These are phyloP conservation scores for Ethmia dodecea DNA, from an alignment of 2,888 invertebrate species.

Conservation along the genomic window DNA sequence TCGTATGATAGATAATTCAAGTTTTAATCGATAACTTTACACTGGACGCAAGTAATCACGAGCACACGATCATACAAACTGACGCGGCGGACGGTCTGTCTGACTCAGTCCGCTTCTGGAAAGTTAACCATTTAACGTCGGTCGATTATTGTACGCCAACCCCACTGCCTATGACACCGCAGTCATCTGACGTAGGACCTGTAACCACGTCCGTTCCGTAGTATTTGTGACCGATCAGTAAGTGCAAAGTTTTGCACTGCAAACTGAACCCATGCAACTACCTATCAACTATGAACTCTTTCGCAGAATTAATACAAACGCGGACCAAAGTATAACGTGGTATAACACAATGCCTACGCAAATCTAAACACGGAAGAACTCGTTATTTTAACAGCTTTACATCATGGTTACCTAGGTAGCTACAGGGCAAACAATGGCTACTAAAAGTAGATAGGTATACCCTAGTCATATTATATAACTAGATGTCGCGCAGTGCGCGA, in stretches of 20 bases:
- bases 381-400: too few relatives aligned
- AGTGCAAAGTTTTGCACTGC: constrained; percentile 28
- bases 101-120: constrained; percentile 49
- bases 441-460: too few relatives aligned
- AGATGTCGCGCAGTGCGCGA: too few relatives aligned
- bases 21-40: too few relatives aligned
- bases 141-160: constrained; percentile 49
- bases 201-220: neutral
- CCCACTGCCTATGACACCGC: constrained; percentile 31
- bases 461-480: too few relatives aligned
- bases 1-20: constrained; percentile 26
- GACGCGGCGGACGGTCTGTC: constrained; percentile 20
- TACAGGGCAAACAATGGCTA: too few relatives aligned
- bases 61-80: constrained; percentile 15
- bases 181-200: neutral
- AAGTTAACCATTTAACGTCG: constrained; percentile 29
- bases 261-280: constrained; percentile 25
- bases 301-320: constrained; percentile 9
- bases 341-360: too few relatives aligned
- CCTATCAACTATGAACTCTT: constrained; percentile 4
- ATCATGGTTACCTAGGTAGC: too few relatives aligned
- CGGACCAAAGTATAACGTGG: too few relatives aligned
- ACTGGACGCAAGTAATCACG: too few relatives aligned
- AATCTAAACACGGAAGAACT: too few relatives aligned
- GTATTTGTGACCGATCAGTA: constrained; percentile 23